Evolutionary conservation across 2,888 invertebrate species (phyloP), one percentile per base, ranked within the genome.

Genomic region (Sinohyriopsis cumingii): DNA sequence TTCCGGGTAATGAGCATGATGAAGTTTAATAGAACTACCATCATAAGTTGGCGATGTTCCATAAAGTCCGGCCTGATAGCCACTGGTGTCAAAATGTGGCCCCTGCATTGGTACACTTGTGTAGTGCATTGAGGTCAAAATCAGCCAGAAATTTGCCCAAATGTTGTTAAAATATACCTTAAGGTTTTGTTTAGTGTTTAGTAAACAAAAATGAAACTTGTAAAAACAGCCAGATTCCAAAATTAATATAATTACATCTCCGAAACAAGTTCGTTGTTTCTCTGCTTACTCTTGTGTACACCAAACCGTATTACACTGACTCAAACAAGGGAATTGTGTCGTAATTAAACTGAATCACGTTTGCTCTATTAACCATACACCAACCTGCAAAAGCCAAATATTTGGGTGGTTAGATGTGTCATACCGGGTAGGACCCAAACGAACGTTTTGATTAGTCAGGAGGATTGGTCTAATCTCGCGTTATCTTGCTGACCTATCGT

Each of bases 1-100:
- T 62, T 84, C 84, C 19, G 79, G 73, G 59, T 77, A 84, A 65
- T 79, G 81, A 56, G 81, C 81, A 56, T 82, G 82, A 57, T 82
- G 81, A 7, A 82, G 75, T 65, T 84, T 84, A 20, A 82, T 76
- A 18, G 80, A 69, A 25, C 76, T 75, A 24, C 77, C 77, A 63
- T 84, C 84, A 55, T 81, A 84, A 6, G 76, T 77, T 15, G 72
- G 59, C n/a, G 82, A 67, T 53, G 79, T 67, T 25, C 81, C 78
- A 67, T 84, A 84, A 33, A 82, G 68, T 45, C 82, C 82, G 45
- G 75, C 75, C 67, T 82, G 82, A 63, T 81, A 84, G 7, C 81
- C 80, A 45, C 76, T 70, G 15, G 73, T 68, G 61, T 84, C 84
- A 57, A 79, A 78, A 69, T 80, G 80, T 33, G 79, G 67, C 12